Base-by-base conservation (phyloP, 2,888 invertebrate genomes). In the Polyommatus icarus region DNA sequence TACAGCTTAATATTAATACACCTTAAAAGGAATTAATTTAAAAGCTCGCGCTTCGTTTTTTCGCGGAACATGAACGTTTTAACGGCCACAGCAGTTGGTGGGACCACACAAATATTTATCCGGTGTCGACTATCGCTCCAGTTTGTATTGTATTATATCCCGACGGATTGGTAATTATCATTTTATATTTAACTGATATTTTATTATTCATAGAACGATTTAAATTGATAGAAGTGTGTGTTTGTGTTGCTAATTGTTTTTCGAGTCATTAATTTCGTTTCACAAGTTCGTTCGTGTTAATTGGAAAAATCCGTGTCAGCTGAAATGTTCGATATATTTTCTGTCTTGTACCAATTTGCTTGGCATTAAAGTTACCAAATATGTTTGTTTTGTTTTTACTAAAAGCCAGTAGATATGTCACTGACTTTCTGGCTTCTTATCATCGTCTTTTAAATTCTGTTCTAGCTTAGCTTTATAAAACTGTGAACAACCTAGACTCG, bases 41-140 rank as follows among this genome's bases (percentile, higher is more conserved):
- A 72, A 78, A 80, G 81, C 80, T 80, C 78, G 78, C 81, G 80
- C 73, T 77, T n/a, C 32, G 76, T 80, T 82, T 81, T 82, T 83
- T 83, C 82, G 79, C 77, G 77, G 82, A 81, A 83, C 79, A 79
- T 71, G 36, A 79, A 79, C 80, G 79, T 83, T 83, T 83, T 81
- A 81, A 80, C 82, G 83, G 82, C 82, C 82, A 81, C 81, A 80
- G 78, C 79, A 80, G 80, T 80, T 80, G 82, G 82, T 78, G 78
- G 78, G 84, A 85, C 86, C 86, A 84, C 87, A 87, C 86, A 86
- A 84, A 86, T 84, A 83, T 85, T 85, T 81, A 80, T 77, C 78
- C 79, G 79, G 82, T 84, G 82, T 82, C 79, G 78, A 82, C 82
- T 84, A 84, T 82, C 82, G 81, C 80, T 78, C 78, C 67, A 67